Evolutionary conservation across 1,140 invertebrate species (phyloP), one percentile per base, ranked within the genome.

Genomic region (Glossosoma conforme): DNA sequence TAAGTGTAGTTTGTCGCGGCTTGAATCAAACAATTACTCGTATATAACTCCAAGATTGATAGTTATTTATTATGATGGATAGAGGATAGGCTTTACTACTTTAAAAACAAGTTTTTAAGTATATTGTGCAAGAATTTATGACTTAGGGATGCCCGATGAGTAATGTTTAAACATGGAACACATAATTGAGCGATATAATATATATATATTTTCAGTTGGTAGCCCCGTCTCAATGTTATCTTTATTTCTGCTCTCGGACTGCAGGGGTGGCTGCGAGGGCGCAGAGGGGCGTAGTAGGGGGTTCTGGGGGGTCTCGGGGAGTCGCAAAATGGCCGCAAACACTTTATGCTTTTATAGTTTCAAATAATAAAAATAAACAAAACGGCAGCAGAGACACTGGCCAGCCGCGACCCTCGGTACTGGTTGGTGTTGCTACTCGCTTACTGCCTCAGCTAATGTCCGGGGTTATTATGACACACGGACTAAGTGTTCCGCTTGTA

Each of bases 331-430:
- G 54, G 47, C 54, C 44, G 54, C 48, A 46, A 51, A 56, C 54
- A 54, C 52, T 54, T 54, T 48, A 54, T 54, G 52, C 52, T 54
- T 54, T 54, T 54, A 54, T 54, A 54, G 45, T 54, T 54, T 54
- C 52, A 54, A 54, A 54, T 42, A 44, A 49, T 54, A 48, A 54
- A 54, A 54, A 54, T 54, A 54, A 48, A 48, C 52, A 54, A 43
- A 42, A 21, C 14, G 20, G 6, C 19, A 43, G 17, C 9, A 13
- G 35, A 49, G 37, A 49, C 41, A 38, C 32, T 47, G 38, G n/a
- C 42, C 25, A 44, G 18, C 43, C 20, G 20, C 35, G 25, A n/a
- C n/a, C 40, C 35, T 49, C 37, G 37, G 13, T 18, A 32, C 24
- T 14, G n/a, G n/a, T n/a, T n/a, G n/a, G n/a, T n/a, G n/a, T n/a